phyloP scores from a whole-genome alignment of 2,888 invertebrate genomes.

The Lamellibrachia satsuma region DNA sequence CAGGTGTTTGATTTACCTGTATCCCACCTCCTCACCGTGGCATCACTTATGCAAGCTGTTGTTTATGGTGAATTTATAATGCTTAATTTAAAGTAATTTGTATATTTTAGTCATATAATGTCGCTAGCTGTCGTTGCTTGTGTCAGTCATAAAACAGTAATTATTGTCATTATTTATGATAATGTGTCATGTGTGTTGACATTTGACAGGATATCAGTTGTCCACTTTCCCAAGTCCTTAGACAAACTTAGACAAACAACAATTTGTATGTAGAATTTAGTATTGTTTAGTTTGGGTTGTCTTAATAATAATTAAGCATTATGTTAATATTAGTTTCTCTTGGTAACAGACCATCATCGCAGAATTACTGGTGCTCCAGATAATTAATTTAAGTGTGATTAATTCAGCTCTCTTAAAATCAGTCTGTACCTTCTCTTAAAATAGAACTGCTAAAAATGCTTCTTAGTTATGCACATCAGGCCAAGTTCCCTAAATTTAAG shows the following conservation, averaged over 20 bases:
- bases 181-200: not conserved
- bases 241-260: not conserved
- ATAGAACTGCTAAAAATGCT: too few species aligned
- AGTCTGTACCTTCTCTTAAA: too few species aligned
- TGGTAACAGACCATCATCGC: too few species aligned
- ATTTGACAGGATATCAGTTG: not conserved
- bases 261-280: not conserved
- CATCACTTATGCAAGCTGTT: not conserved
- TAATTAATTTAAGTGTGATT: too few species aligned
- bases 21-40: not conserved
- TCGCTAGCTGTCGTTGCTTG: not conserved
- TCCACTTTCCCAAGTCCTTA: not conserved
- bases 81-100: conserved; percentile 17
- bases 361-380: too few species aligned
- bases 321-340: too few species aligned
- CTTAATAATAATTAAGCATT: not conserved
- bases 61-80: not conserved
- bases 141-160: not conserved
- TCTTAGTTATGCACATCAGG: too few species aligned
- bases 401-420: too few species aligned
- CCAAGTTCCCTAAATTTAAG: too few species aligned
- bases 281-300: not conserved
- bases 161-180: not conserved
- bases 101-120: not conserved
- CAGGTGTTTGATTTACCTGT: not conserved